A percentile compares a stretch with the other conserved stretches of the same genome.
phyloP scores from a whole-genome alignment of 2,797 vertebrate species.

The Erpetoichthys calabaricus region DNA sequence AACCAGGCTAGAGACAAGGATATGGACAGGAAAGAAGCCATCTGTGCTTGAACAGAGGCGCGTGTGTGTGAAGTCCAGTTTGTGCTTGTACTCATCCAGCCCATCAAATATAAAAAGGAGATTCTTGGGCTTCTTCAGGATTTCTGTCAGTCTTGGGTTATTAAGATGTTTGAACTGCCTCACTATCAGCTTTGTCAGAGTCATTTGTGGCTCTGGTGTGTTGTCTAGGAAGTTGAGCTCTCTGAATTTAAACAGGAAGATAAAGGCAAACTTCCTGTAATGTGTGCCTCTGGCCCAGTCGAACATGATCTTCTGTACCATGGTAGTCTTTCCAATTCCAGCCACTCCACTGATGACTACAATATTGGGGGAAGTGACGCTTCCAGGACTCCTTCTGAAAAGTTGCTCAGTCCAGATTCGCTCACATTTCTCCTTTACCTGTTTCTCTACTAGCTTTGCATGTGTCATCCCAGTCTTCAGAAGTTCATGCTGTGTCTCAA shows the following conservation, averaged over 20 bases:
- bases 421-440: not conserved
- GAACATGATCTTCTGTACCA: slow-evolving; percentile 38
- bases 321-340: slow-evolving; percentile 51
- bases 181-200: slow-evolving; percentile 34
- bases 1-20: slow-evolving; percentile 42
- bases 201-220: slow-evolving; percentile 11
- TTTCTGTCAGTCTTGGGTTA: slow-evolving; percentile 6
- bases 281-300: slow-evolving; percentile 36
- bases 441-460: not conserved
- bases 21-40: slow-evolving; percentile 17
- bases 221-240: slow-evolving; percentile 20
- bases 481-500: no score
- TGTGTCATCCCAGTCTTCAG: not conserved
- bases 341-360: slow-evolving; percentile 38
- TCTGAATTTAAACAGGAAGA: slow-evolving; percentile 37
- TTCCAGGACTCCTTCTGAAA: slow-evolving; percentile 14
- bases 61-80: slow-evolving; percentile 21
- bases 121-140: slow-evolving; percentile 29
- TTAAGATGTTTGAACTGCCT: slow-evolving; percentile 18
- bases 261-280: slow-evolving; percentile 33
- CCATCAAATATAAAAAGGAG: slow-evolving; percentile 52
- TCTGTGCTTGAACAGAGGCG: slow-evolving; percentile 22
- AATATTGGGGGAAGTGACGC: slow-evolving; percentile 5
- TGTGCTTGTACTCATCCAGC: slow-evolving; percentile 30
- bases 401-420: no score